Conservation (phyloP, 1,140 invertebrate genomes). For the Drosophila sturtevanti region DNA sequence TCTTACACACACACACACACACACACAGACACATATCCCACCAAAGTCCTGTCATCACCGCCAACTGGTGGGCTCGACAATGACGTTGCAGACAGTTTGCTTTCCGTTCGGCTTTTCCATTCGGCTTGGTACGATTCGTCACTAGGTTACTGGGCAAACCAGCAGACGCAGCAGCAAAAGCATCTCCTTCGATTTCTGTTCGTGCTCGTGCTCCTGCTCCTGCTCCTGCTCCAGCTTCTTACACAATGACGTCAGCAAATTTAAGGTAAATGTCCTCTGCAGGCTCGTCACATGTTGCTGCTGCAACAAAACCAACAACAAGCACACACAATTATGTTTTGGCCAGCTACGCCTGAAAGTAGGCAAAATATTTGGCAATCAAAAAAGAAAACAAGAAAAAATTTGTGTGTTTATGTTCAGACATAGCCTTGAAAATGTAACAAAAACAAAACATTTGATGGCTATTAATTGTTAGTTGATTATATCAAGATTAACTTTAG, state of each 20-base stretch:
- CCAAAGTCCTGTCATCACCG: background rate
- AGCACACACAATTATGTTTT: conserved; percentile 32
- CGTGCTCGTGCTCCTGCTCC: background rate
- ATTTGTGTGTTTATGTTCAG: too few species aligned
- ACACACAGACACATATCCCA: background rate
- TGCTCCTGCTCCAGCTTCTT: background rate
- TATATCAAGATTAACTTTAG: too few species aligned
- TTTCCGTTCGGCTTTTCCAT: background rate
- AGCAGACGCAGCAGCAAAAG: conserved; percentile 7
- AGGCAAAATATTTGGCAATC: conserved; percentile 30
- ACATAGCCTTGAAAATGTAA: too few species aligned
- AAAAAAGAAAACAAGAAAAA: too few species aligned
- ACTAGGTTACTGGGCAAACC: conserved; percentile 60
- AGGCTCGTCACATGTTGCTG: conserved; percentile 73
- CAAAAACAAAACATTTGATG: too few species aligned
- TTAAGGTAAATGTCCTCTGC: conserved; percentile 78
- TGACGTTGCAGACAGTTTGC: conserved; percentile 10
- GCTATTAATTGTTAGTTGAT: background rate
- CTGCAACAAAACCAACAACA: conserved; percentile 29
- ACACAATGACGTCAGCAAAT: conserved; percentile 72
- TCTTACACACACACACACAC: too few species aligned
- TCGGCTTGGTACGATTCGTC: conserved; percentile 29
- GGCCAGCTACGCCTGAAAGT: conserved; percentile 48
- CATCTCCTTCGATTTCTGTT: conserved; percentile 6
- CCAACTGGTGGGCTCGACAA: conserved; percentile 26